Base-by-base conservation (phyloP, 2,888 invertebrate species). In the Osmoderma eremita region DNA sequence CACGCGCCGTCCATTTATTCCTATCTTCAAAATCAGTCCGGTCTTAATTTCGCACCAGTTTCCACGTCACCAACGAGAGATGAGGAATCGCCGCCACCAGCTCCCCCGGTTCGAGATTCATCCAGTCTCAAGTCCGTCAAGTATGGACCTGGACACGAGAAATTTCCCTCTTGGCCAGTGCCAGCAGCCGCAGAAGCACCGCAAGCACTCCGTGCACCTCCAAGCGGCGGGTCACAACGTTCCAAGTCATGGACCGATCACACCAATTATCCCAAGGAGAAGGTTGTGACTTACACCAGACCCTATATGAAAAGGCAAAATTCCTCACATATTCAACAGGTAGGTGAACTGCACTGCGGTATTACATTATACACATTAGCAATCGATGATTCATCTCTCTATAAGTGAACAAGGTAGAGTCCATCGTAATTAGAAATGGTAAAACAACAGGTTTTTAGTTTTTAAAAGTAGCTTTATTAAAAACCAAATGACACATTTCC, bases 81-180 rank as follows among this genome's bases (percentile, higher is more conserved):
- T 80, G 84, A 82, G 71, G 83, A 84, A 51, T 85, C 86, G 54
- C 85, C 86, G 72, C 86, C 86, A 22, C 86, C 86, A 45, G 84
- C 85, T 69, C 86, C 89, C 36, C 89, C 90, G 48, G 88, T 88
- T 53, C 83, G 90, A 73, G 90, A 90, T 80, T 86, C 88, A 24
- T 88, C 89, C 69, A 88, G 88, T 76, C 86, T 90, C 78, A 88
- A 88, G 78, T 86, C 86, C 73, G 86, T 88, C 75, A 87, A 87
- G 75, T 88, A 88, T 82, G 88, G 89, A 50, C 88, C 89, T 67
- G 89, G 88, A 69, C 90, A 91, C 83, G 91, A 90, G 80, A 91
- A 90, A 78, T 90, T 88, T 78, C 90, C 91, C 1, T 90, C 90
- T 69, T 91, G 90, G 90, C 90, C 91, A 13, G 89, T 88, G 71